These are phyloP conservation scores for Drosophila miranda DNA, from an alignment of 1,140 invertebrate species.

Conservation along the genomic window DNA sequence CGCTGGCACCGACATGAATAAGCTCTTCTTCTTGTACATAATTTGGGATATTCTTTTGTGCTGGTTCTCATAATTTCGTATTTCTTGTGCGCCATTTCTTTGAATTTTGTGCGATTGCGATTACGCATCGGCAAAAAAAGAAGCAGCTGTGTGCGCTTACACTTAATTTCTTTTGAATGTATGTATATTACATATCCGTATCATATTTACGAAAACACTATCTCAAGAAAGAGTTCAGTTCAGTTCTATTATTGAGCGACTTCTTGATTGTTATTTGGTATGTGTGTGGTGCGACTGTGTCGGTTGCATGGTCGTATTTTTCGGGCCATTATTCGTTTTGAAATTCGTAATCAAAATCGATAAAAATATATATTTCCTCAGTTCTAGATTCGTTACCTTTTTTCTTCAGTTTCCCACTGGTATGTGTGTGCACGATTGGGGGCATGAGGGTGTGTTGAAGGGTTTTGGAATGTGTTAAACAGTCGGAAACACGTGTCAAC, in stretches of 20 bases:
- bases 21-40: too few species aligned
- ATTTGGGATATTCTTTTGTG: too few species aligned
- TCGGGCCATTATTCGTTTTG: constrained; percentile 69
- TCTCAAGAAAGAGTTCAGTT: constrained; percentile 33
- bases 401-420: constrained; percentile 32
- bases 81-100: too few species aligned
- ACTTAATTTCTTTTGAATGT: constrained; percentile 14
- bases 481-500: constrained; percentile 51
- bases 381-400: constrained; percentile 57
- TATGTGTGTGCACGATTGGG: too few species aligned
- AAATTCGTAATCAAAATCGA: constrained; percentile 80
- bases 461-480: constrained; percentile 53
- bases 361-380: constrained; percentile 62
- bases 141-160: constrained; percentile 7
- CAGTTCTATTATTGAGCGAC: constrained; percentile 48
- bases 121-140: too few species aligned
- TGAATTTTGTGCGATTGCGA: too few species aligned
- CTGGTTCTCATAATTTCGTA: too few species aligned
- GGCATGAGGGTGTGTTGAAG: constrained; percentile 11
- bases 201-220: constrained; percentile 54
- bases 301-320: constrained; percentile 42
- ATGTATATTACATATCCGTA: constrained; percentile 30
- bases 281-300: constrained; percentile 17
- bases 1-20: too few species aligned
- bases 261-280: constrained; percentile 12